Evolutionary conservation across 1,140 invertebrate species (phyloP), one percentile per base, ranked within the genome.

Genomic region (Drosophila persimilis): DNA sequence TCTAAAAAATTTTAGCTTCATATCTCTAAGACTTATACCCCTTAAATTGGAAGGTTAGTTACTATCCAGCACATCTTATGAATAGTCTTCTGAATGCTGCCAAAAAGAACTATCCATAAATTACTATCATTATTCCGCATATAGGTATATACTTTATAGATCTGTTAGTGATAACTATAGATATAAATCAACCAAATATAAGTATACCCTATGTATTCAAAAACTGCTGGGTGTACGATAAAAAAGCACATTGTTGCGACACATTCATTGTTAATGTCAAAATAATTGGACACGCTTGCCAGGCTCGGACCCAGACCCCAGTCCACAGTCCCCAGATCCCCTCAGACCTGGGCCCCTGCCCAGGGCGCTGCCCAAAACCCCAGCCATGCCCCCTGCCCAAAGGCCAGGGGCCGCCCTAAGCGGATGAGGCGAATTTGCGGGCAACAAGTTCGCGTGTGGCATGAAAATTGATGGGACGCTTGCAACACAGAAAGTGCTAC

Each of bases 241-340:
- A 17, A 4, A 59, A 51, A 17, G 50, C 67, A 57, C 65, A 75
- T 55, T 52, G 58, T 88, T 88, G 83, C 72, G 75, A 77, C 83
- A 88, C 62, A 88, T 86, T 83, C 64, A 83, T 86, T 88, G 83
- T 88, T 88, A 88, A 88, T 88, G 83, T 88, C 83, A 88, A 88
- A 88, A 88, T 88, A 88, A 88, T 88, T 88, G 83, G 83, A 89
- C 83, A 88, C 84, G 79, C 75, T 89, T 79, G 78, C 81, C 74
- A 74, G 69, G 54, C 41, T 54, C 67, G 51, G 48, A 45, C 64
- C 43, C 64, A 56, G 47, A 50, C 41, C 54, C 31, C 15, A 20
- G 17, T 0, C 3, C 9, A 11, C 11, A 39, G 35, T 13, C 4
- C 35, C 11, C 35, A 39, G 35, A 35, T 3, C 13, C n/a, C 29